Evolutionary conservation across 2,113 vertebrate genomes (phyloP).

Genomic region (Galeopterus variegatus): DNA sequence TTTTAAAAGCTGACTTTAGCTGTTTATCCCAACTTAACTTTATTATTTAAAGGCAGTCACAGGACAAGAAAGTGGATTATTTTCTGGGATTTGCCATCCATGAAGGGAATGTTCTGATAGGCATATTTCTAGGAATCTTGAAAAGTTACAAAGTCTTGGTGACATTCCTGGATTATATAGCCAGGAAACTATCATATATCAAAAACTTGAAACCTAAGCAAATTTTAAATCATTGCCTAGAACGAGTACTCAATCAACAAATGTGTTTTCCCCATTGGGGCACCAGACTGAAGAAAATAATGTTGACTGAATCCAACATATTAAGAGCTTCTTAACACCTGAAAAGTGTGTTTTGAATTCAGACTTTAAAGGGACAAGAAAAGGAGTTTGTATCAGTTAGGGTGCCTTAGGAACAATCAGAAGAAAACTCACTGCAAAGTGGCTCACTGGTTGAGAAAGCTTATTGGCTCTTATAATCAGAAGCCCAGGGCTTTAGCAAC

Average conservation of each 20-base stretch:
- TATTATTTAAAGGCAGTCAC: neutral
- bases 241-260: neutral
- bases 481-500: neutral
- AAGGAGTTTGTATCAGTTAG: slow-evolving; percentile 20
- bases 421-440: slow-evolving; percentile 63
- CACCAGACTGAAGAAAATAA: neutral
- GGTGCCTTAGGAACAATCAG: neutral
- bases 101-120: neutral
- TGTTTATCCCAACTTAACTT: neutral
- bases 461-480: neutral
- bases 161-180: neutral
- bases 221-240: neutral
- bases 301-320: neutral
- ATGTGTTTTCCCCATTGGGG: neutral
- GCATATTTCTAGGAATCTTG: neutral
- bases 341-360: slow-evolving; percentile 21
- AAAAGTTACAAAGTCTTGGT: neutral
- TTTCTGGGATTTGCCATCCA: neutral
- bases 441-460: slow-evolving; percentile 17
- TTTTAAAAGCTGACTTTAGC: neutral
- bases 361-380: slow-evolving; percentile 19
- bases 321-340: neutral
- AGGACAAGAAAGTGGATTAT: neutral
- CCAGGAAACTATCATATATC: neutral
- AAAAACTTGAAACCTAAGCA: neutral